These are phyloP conservation scores for Bhutanitis thaidina DNA, from an alignment of 2,888 invertebrate genomes.

Conservation along the genomic window DNA sequence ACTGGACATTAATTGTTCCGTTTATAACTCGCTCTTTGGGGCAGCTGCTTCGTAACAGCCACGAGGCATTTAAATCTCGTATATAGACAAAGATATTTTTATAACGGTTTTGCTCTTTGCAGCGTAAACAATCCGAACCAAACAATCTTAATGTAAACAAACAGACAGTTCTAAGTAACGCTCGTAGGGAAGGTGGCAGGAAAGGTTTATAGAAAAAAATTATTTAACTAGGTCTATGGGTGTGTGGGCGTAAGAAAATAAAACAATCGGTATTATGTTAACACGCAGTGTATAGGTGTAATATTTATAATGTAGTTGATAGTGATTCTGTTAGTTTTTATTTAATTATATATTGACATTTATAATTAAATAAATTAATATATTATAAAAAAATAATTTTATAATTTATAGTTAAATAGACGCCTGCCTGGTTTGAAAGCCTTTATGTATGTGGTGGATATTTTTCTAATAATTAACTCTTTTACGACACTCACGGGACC, in stretches of 20 bases:
- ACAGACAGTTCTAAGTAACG: conserved; percentile 48
- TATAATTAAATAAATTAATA: too few species aligned
- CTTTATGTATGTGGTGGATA: too few species aligned
- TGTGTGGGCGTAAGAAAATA: background rate
- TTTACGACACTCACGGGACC: too few species aligned
- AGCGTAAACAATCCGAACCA: conserved; percentile 60
- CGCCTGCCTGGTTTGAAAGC: too few species aligned
- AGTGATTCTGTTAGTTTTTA: too few species aligned
- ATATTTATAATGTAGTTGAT: too few species aligned
- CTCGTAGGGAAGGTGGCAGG: conserved; percentile 17
- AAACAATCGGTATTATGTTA: background rate
- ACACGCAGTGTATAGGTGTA: background rate
- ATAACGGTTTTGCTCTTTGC: conserved; percentile 67
- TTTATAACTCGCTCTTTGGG: conserved; percentile 71
- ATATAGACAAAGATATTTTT: conserved; percentile 78
- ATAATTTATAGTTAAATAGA: too few species aligned
- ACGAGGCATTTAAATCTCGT: conserved; percentile 72
- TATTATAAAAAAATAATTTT: too few species aligned
- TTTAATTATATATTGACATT: too few species aligned
- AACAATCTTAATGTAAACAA: conserved; percentile 71
- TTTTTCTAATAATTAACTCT: too few species aligned
- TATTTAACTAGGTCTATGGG: conserved; percentile 9
- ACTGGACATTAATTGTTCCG: conserved; percentile 66
- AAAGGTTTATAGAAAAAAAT: conserved; percentile 29
- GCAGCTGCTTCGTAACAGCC: conserved; percentile 74